Base-by-base conservation (phyloP, 2,113 vertebrate species). In the Lampris incognitus region DNA sequence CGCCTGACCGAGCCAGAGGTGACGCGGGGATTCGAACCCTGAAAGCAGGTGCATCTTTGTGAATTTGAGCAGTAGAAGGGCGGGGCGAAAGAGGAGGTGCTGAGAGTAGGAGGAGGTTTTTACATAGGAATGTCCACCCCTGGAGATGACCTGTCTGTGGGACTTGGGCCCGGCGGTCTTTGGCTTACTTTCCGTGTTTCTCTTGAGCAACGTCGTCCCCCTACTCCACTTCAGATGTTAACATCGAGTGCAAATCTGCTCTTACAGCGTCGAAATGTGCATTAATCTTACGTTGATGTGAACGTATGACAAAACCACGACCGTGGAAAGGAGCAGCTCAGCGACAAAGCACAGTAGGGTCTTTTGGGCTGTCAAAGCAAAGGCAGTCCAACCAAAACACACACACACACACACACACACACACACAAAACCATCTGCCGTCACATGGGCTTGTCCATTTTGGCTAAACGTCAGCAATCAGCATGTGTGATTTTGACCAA, bases 331-430 rank as follows among this genome's bases (percentile, higher is more conserved):
- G 46, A 55, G n/a, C 3, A 40, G 42, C 11, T 38, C 4, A 48
- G 9, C 38, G 58, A 89, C 87, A 92, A 83, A 85, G 83, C 89
- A 89, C 88, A 90, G 82, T 84, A 88, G 86, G 85, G 82, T 61
- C 63, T 76, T 84, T 65, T 61, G 84, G 78, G 80, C 86, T 89
- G 87, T 89, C 73, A 83, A 91, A 91, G 87, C 80, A 92, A 85
- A 82, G 60, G 70, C 76, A 77, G 77, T 82, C 85, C 89, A 91
- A 87, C 0, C 2, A 83, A 89, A 88, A 88, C 84, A 71, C 58
- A 61, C 49, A 42, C 37, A 62, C 37, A 39, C 58, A 51, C 58
- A 36, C 57, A 72, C 57, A 87, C 58, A 66, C 57, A 66, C 1
- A 72, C 41, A 74, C 40, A 56, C 66, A 73, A 59, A 42, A 10